Percentiles rank a stretch among this genome's conserved stretches.
Conservation (phyloP, 2,888 invertebrate species). For the Hartigia nigra region DNA sequence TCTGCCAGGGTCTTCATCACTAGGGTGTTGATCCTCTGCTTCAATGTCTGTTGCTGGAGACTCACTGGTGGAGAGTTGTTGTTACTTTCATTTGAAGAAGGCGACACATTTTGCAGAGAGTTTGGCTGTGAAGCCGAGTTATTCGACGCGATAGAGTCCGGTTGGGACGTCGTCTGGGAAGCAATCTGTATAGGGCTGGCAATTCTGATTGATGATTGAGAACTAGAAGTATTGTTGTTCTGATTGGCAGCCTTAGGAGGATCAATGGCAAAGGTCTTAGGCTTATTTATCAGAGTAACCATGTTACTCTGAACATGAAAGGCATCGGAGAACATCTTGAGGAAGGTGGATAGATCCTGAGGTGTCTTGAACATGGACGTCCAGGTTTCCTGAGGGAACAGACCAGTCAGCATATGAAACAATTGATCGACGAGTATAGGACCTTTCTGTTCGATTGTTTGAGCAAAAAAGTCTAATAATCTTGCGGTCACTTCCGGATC, state of each 20-base stretch:
- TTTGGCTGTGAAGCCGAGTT: conserved; percentile 39
- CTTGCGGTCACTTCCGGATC: conserved; percentile 87
- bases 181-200: not conserved
- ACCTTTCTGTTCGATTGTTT: conserved; percentile 84
- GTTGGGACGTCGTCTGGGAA: conserved; percentile 19
- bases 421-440: conserved; percentile 89
- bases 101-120: conserved; percentile 38
- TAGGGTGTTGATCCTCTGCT: conserved; percentile 88
- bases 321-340: conserved; percentile 93
- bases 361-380: conserved; percentile 91
- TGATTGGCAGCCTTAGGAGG: conserved; percentile 2
- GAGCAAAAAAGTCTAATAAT: conserved; percentile 83
- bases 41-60: conserved; percentile 75
- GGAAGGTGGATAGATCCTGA: conserved; percentile 88
- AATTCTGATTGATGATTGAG: conserved; percentile 7
- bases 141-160: conserved; percentile 31
- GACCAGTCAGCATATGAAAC: conserved; percentile 82
- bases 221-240: conserved; percentile 23
- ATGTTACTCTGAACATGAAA: conserved; percentile 94
- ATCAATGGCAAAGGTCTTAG: conserved; percentile 69
- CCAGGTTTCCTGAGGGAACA: conserved; percentile 83
- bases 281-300: conserved; percentile 83
- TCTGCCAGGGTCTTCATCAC: conserved; percentile 91
- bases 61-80: conserved; percentile 55
- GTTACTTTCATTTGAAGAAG: conserved; percentile 47